Percentiles rank a stretch among this genome's conserved stretches.
Conservation (phyloP, 2,113 vertebrate genomes). For the Cyanoramphus novaezelandiae region DNA sequence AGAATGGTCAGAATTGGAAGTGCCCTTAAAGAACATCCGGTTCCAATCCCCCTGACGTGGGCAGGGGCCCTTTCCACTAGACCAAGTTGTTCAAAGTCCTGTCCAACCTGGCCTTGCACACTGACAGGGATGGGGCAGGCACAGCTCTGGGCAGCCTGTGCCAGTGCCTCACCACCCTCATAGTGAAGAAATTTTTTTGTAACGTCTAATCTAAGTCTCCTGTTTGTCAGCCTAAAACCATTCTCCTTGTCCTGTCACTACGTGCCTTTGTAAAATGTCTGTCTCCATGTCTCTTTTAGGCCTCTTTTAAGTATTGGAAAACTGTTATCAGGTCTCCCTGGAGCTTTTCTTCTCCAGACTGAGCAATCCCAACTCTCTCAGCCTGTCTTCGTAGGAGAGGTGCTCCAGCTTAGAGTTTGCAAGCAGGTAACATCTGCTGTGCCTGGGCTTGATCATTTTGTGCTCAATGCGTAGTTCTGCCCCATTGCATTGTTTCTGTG, state of each 20-base stretch:
- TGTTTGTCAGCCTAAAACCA: not conserved
- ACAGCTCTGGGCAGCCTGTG: not conserved
- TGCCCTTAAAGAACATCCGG: not conserved
- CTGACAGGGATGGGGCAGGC: not conserved
- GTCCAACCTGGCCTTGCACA: not conserved
- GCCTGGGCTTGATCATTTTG: not conserved
- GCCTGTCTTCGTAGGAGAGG: not conserved
- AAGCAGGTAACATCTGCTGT: not conserved
- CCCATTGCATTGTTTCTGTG: not conserved
- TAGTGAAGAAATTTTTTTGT: not conserved
- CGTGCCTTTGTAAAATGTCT: not conserved
- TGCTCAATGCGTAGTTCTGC: fast-evolving
- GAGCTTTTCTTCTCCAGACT: not conserved
- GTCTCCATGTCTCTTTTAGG: not conserved
- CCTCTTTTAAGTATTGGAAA: not conserved
- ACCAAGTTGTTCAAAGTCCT: not conserved
- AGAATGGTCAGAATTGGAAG: not conserved
- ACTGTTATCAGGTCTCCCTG: not conserved
- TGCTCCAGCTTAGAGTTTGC: not conserved
- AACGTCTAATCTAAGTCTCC: not conserved
- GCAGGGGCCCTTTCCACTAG: not conserved
- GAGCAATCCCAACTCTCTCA: not conserved
- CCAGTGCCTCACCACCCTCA: not conserved
- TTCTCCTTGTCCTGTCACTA: not conserved
- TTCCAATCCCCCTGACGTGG: not conserved